Conservation (phyloP, 2,113 vertebrate genomes). For the Xyliphius kryptos region DNA sequence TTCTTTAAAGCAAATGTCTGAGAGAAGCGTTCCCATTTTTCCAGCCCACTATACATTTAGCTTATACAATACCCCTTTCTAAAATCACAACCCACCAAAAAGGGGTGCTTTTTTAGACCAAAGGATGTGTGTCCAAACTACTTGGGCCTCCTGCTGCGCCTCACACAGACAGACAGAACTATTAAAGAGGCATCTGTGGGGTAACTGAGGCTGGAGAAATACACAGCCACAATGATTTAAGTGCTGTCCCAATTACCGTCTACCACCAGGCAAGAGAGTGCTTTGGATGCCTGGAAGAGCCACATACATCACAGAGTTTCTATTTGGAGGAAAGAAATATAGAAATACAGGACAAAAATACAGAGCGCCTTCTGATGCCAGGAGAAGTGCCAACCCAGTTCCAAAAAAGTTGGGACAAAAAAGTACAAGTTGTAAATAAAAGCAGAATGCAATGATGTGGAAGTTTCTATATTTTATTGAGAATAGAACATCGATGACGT, state of each 20-base stretch:
- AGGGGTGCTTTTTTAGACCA: constrained; percentile 18
- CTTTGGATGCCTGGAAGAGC: neutral
- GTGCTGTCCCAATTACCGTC: constrained; percentile 51
- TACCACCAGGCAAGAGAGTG: constrained; percentile 34
- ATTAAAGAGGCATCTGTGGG: constrained; percentile 53
- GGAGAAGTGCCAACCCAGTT: too few relatives aligned
- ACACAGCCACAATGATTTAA: constrained; percentile 46
- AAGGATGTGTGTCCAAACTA: constrained; percentile 8
- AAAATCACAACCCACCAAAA: constrained; percentile 42
- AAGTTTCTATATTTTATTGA: too few relatives aligned
- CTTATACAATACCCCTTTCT: constrained; percentile 41
- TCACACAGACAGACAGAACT: constrained; percentile 50
- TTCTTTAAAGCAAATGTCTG: constrained; percentile 2
- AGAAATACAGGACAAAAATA: too few relatives aligned
- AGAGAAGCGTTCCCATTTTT: neutral
- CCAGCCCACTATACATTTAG: constrained; percentile 30
- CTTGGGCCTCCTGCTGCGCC: constrained; percentile 10
- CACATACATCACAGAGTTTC: neutral
- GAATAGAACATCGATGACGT: too few relatives aligned
- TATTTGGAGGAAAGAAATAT: neutral
- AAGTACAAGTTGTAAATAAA: too few relatives aligned
- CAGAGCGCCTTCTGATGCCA: too few relatives aligned
- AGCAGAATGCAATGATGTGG: too few relatives aligned
- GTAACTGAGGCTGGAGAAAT: constrained; percentile 44
- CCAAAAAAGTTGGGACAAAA: too few relatives aligned